Percentiles rank a stretch among this genome's conserved stretches.
These are phyloP conservation scores for Eidolon dupreanum DNA, from an alignment of 2,797 vertebrate genomes.

Conservation along the genomic window DNA sequence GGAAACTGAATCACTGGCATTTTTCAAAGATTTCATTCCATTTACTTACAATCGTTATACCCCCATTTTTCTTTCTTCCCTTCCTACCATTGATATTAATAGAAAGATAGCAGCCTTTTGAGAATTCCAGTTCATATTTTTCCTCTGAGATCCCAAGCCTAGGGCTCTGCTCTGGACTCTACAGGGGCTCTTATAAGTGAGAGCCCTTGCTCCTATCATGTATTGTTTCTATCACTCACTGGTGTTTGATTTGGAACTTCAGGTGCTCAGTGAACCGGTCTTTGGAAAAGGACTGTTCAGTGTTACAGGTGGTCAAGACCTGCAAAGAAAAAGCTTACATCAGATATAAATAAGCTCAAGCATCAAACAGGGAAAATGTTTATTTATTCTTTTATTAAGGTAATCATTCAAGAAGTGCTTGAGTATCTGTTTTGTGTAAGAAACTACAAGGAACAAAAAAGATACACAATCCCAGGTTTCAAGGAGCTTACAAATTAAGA, in stretches of 20 bases:
- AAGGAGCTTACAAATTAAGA: background rate
- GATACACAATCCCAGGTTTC: background rate
- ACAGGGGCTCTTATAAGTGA: background rate
- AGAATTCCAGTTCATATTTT: background rate
- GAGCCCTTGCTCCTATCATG: accelerated
- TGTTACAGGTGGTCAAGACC: slow-evolving; percentile 85
- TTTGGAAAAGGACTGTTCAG: slow-evolving; percentile 86
- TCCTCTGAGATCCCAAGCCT: background rate
- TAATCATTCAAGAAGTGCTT: background rate
- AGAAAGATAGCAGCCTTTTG: background rate
- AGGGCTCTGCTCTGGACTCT: background rate
- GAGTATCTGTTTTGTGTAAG: background rate
- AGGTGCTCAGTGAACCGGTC: slow-evolving; percentile 89
- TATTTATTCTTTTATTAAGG: background rate
- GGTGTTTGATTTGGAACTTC: slow-evolving; percentile 88
- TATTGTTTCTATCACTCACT: slow-evolving; percentile 80
- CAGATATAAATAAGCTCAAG: background rate
- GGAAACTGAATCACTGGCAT: background rate
- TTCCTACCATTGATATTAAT: background rate
- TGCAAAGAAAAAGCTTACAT: slow-evolving; percentile 57
- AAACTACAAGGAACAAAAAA: background rate
- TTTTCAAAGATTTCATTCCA: background rate
- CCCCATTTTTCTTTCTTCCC: background rate
- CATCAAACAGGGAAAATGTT: background rate
- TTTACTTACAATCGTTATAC: background rate